Evolutionary conservation across 1,140 invertebrate species (phyloP), one percentile per base, ranked within the genome.

Genomic region (Caerostris darwini): DNA sequence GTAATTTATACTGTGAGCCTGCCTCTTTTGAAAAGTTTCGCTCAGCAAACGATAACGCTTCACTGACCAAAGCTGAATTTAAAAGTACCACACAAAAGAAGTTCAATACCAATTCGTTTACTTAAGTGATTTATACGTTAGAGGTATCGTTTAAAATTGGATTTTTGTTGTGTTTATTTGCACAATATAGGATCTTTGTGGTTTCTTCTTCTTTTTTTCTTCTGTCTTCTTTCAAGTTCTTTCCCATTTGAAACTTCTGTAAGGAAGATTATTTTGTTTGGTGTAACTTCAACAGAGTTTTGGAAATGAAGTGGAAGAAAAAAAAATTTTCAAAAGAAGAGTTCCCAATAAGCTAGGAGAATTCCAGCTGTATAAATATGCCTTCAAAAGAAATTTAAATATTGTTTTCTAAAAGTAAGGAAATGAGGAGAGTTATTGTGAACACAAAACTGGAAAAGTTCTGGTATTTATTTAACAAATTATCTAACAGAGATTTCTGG

Each of bases 31-130:
- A 57, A 85, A 85, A 85, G 57, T 57, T 59, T 57, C 56, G 19
- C 83, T 19, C 17, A 58, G 57, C n/a, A 88, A 88, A 88, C n/a
- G 19, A 88, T 64, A 50, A 67, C 86, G 86, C 86, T 64, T 14
- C 58, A 88, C 8, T 17, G 59, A 88, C 17, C 61, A 67, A 67
- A 64, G 58, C 58, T 88, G 86, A 88, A 64, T 61, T 88, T 64
- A 53, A 67, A 88, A 67, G 86, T 59, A 53, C 50, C 14, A 17
- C 61, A 88, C 86, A 67, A 88, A 67, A 88, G 86, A 88, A 88
- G 58, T 64, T 61, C 86, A 88, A 88, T 88, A 88, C 53, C 58
- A 88, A 88, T 88, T 88, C 86, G 86, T 88, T 88, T 88, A 88
- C 54, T 88, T 61, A 64, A 53, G 58, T 67, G 86, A 88, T 88